Base-by-base conservation (phyloP, 2,797 vertebrate species). In the Halcyon chelicuti region DNA sequence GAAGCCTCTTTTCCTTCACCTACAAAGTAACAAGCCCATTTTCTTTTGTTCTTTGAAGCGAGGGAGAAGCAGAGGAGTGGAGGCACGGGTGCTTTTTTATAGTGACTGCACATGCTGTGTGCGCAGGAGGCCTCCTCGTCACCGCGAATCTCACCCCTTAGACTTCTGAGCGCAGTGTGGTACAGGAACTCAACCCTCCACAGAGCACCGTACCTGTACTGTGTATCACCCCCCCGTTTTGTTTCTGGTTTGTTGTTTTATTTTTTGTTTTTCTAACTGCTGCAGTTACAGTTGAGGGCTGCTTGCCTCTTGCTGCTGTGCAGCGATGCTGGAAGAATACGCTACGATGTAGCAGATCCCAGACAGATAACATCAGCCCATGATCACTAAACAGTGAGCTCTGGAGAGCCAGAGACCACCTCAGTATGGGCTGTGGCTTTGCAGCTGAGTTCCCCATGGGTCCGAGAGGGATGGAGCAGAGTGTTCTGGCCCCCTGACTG, bases 401-500 rank as follows among this genome's bases (percentile, higher is more conserved):
- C 52, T 2, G 5, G 42, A 31, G 13, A 42, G 42, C 10, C 21
- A 13, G 62, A 29, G 29, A n/a, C 29, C 62, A 44, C 29, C 62
- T 23, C 9, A 16, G 40, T 9, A 2, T 21, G 44, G 8, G 44
- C 39, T 85, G 78, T 62, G 61, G n/a, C 12, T 88, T 33, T 26
- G 40, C 12, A 60, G 79, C 10, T 0, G 0, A 5, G 37, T 47
- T 76, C 42, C 12, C 46, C 20, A 3, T 0, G 3, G 37, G 18
- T 0, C 5, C 1, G 5, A 74, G 40, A 25, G 51, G 10, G 52
- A 55, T 20, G 22, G 52, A 67, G 51, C 31, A 9, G 63, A 33
- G 20, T 2, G 18, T 13, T 31, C 33, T 7, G 1, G 44, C 55
- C 47, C 77, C 1, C 28, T 0, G 8, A 26, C 55, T 79, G 13